Conservation (phyloP, 37 sponge, comb jelly and placozoan species). For the Eunapius fragilis region DNA sequence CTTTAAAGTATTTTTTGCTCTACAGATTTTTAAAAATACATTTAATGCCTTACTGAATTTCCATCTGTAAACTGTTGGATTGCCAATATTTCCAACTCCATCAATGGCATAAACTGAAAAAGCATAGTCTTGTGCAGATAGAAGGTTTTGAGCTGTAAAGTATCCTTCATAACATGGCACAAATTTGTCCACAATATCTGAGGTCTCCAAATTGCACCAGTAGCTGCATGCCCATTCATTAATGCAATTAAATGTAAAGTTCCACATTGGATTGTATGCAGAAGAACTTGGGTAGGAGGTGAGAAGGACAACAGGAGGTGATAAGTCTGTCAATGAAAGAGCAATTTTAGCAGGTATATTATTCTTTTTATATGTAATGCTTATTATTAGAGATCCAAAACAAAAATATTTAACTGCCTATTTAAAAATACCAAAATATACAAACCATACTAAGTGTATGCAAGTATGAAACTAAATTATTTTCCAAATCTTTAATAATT, state of each 20-base stretch:
- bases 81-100: conserved; percentile 27
- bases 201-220: conserved; percentile 2
- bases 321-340: background rate
- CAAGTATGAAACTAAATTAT: too few relatives aligned
- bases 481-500: too few relatives aligned
- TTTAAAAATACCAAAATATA: too few relatives aligned
- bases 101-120: conserved; percentile 9
- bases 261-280: background rate
- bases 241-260: conserved; percentile 5
- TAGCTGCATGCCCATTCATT: conserved; percentile 9
- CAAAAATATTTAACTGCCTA: too few relatives aligned
- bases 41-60: conserved; percentile 11
- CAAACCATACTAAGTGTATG: too few relatives aligned
- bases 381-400: too few relatives aligned
- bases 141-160: background rate
- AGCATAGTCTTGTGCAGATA: background rate
- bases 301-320: background rate
- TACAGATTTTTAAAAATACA: too few relatives aligned
- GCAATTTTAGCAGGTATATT: too few relatives aligned
- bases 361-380: too few relatives aligned
- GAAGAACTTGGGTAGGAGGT: conserved; percentile 2
- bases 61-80: conserved; percentile 5
- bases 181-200: background rate
- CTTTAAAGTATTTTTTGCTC: too few relatives aligned
- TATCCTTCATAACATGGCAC: background rate